Percentiles rank a stretch among this genome's conserved stretches.
These are phyloP conservation scores for Oligia fasciuncula DNA, from an alignment of 2,888 invertebrate genomes.

Conservation along the genomic window DNA sequence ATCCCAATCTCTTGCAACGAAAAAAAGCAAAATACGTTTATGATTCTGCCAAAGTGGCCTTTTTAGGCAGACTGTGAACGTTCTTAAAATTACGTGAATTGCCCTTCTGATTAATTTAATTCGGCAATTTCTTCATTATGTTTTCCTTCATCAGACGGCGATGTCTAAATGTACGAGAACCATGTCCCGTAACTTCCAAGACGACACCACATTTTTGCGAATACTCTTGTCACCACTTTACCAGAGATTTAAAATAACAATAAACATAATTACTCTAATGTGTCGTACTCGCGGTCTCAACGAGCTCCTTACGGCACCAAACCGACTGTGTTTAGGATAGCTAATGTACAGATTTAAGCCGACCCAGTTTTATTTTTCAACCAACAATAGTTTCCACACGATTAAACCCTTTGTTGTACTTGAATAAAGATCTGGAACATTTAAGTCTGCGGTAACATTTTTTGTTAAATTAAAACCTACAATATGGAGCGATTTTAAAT, in stretches of 20 bases:
- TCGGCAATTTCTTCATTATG: not conserved
- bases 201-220: not conserved
- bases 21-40: too few relatives aligned
- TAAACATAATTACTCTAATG: conserved; percentile 21
- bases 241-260: conserved; percentile 37
- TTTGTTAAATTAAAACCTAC: conserved; percentile 30
- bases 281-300: conserved; percentile 3
- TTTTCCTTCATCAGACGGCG: not conserved
- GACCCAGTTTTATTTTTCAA: conserved; percentile 50
- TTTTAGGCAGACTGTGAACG: too few relatives aligned
- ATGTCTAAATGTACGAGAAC: not conserved
- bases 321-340: conserved; percentile 45
- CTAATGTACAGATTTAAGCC: conserved; percentile 52
- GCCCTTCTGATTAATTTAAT: not conserved
- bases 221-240: conserved; percentile 10
- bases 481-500: not conserved
- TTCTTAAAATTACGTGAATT: not conserved
- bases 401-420: conserved; percentile 43
- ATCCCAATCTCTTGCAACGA: too few relatives aligned
- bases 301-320: conserved; percentile 42
- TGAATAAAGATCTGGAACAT: conserved; percentile 37
- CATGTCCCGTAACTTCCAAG: too few relatives aligned
- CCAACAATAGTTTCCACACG: conserved; percentile 55
- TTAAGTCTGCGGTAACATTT: conserved; percentile 7
- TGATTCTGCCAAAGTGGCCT: too few relatives aligned